Base-by-base conservation (phyloP, 2,113 vertebrate genomes). In the Oncorhynchus gorbuscha region DNA sequence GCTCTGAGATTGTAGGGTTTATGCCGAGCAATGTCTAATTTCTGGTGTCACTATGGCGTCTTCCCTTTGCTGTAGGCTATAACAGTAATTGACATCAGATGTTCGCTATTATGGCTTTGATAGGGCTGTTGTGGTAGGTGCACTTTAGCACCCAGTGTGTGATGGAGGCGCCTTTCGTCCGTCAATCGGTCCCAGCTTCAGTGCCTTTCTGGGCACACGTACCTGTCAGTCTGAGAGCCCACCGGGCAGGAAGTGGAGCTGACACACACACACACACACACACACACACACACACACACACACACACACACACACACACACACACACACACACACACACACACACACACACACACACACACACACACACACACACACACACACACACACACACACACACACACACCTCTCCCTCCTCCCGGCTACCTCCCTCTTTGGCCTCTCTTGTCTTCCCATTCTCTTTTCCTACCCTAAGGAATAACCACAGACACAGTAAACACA, bases 291-390 rank as follows among this genome's bases (percentile, higher is more conserved):
- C 66, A 32, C 66, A 68, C 3, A 13, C 7, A 28, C 66, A 32
- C 66, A 68, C 66, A 66, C 64, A 65, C 65, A 68, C 66, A 32
- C 66, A 68, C 3, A 13, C 7, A 28, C 66, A 32, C 66, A 68
- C 66, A 66, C 64, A 65, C 65, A 68, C 66, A 32, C 66, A 68
- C 3, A 13, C 7, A 28, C 66, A 32, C 66, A 68, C 66, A 66
- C 64, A 65, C 65, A 68, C 66, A 32, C 66, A 68, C 3, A 13
- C 7, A 28, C 66, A 32, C 66, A 68, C 66, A 66, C 64, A 65
- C 65, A 68, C 66, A 32, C 66, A 68, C 3, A 13, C 7, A 28
- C 66, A 32, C 66, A 68, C 66, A 66, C 64, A 65, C 65, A 68
- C 66, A 32, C 66, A 68, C 3, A 13, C 7, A 28, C 66, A 32